Evolutionary conservation across 35 echinoderm and acorn worm genomes (phyloP).

Genomic region (Heliocidaris tuberculata): DNA sequence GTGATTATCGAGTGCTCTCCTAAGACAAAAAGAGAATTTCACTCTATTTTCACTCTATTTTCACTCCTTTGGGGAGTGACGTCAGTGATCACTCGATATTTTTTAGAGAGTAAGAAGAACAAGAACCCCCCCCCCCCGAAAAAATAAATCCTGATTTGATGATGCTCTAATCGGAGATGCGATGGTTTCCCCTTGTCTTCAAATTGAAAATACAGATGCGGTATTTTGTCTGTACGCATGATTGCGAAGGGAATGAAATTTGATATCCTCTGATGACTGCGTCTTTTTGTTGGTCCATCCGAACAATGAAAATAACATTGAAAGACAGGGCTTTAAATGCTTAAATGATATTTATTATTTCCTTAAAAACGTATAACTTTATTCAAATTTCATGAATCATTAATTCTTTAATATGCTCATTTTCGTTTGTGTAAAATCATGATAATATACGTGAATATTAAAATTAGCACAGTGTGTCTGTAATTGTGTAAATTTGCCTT

Average conservation of each 20-base stretch:
- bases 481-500: neutral
- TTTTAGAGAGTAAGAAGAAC: too few relatives aligned
- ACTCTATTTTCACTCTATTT: too few relatives aligned
- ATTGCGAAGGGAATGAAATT: neutral
- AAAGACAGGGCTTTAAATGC: too few relatives aligned
- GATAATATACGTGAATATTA: too few relatives aligned
- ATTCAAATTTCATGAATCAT: neutral
- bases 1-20: too few relatives aligned
- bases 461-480: neutral
- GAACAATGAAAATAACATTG: neutral
- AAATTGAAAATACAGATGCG: constrained; percentile 17
- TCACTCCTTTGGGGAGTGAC: too few relatives aligned
- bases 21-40: too few relatives aligned
- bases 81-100: too few relatives aligned
- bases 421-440: neutral
- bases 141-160: neutral
- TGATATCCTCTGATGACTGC: neutral
- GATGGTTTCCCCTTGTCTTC: neutral
- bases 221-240: neutral
- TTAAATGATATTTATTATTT: too few relatives aligned
- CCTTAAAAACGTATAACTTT: too few relatives aligned
- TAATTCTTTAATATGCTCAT: neutral
- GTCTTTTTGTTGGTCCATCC: neutral
- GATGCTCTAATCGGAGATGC: neutral
- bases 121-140: neutral